Evolutionary conservation across 2,888 invertebrate species (phyloP).

Genomic region (Chironomus tentans): DNA sequence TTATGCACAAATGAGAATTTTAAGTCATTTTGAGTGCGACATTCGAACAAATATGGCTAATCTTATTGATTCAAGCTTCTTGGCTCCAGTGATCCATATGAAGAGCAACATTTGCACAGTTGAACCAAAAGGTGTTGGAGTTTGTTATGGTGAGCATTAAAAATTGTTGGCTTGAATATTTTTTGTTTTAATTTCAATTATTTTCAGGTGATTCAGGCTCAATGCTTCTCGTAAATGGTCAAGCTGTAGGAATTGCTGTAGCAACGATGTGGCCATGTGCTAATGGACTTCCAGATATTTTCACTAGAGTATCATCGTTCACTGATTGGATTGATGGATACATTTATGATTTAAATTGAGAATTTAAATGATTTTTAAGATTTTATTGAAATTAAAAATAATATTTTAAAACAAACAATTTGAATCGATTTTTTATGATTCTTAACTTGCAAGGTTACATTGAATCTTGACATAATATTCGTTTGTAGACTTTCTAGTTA

Average conservation of each 20-base stretch:
- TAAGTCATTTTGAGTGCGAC: neutral
- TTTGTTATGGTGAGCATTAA: neutral
- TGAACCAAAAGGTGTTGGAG: neutral
- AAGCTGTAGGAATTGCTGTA: neutral
- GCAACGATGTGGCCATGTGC: neutral
- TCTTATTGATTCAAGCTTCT: neutral
- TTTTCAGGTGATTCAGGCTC: neutral
- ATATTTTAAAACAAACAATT: too few relatives aligned
- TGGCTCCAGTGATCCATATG: neutral
- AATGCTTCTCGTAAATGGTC: neutral
- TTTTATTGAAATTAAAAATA: too few relatives aligned
- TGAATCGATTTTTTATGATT: too few relatives aligned
- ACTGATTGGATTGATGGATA: neutral
- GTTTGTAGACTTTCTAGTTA: too few relatives aligned
- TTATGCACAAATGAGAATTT: neutral
- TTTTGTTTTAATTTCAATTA: too few relatives aligned
- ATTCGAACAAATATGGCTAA: neutral
- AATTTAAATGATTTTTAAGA: too few relatives aligned
- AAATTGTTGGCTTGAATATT: too few relatives aligned
- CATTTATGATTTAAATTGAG: neutral
- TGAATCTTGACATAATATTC: too few relatives aligned
- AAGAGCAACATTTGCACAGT: neutral
- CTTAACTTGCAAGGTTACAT: too few relatives aligned
- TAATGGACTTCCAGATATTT: neutral
- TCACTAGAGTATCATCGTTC: neutral